A percentile compares a stretch with the other conserved stretches of the same genome.
These are phyloP conservation scores for Musca vetustissima DNA, from an alignment of 1,140 invertebrate species.

Conservation along the genomic window DNA sequence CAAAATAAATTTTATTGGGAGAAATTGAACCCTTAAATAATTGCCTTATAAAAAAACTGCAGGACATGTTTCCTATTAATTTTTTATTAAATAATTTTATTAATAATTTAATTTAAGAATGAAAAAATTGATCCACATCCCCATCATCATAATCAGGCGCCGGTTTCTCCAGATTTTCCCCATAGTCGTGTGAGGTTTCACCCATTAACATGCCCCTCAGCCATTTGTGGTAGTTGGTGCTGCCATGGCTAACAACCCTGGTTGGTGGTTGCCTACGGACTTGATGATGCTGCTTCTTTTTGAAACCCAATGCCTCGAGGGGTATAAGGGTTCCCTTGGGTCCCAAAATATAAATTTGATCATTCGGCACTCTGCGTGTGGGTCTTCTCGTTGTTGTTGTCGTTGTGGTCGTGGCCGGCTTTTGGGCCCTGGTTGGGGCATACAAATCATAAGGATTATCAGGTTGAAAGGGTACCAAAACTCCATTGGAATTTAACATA, in stretches of 20 bases:
- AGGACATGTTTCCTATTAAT: not conserved
- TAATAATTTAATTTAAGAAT: not conserved
- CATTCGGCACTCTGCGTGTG: not conserved
- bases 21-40: no score
- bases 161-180: not conserved
- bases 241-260: no score
- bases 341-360: not conserved
- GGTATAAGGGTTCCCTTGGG: not conserved
- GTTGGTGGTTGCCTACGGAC: not conserved
- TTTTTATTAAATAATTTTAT: no score
- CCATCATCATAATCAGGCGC: not conserved
- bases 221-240: conserved; percentile 7
- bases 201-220: conserved; percentile 4
- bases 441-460: not conserved
- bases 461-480: not conserved
- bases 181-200: not conserved
- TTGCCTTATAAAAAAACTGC: no score
- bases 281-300: not conserved
- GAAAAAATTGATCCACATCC: not conserved
- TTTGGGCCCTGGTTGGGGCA: not conserved
- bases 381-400: not conserved
- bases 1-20: no score
- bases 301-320: not conserved
- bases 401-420: not conserved
- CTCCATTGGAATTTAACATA: not conserved